Evolutionary conservation across 2,113 vertebrate genomes (phyloP), one percentile per base, ranked within the genome.

Genomic region (Peromyscus polionotus): DNA sequence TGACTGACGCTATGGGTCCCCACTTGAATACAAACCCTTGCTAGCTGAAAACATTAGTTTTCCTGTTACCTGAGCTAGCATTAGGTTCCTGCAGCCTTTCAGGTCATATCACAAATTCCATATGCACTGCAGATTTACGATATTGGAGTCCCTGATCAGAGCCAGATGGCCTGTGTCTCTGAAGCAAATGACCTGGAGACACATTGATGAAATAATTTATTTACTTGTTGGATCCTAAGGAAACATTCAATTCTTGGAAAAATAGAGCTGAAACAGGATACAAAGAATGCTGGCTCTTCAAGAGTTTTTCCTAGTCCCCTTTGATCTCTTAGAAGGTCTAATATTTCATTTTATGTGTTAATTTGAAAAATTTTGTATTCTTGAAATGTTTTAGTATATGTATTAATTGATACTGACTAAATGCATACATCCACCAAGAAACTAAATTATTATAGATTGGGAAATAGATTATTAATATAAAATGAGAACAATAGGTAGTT

Each of bases 21-120:
- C 54, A 39, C 42, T 67, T 87, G 88, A 95, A 81, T 76, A 72
- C 28, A 90, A 90, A 96, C 95, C 42, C n/a, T 88, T 90, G 77
- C 33, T 96, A 57, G 81, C 84, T 92, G 94, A 96, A 97, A 90
- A 91, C 28, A 5, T 76, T 88, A n/a, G 36, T 96, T 92, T 88
- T 97, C 54, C 28, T 95, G 33, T 94, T 91, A 73, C 9, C 51
- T 42, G 10, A 39, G 8, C 5, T 67, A 77, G 90, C 65, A 1
- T 10, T 42, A 94, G 54, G 80, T 90, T 96, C 31, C 10, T 59
- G 65, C 17, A 94, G 51, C 4, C 85, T 92, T 97, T 89, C 39
- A 89, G 65, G 80, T 80, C 28, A 1, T 93, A 51, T 89, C 31
- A 26, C 63, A 92, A 90, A 95, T 94, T 92, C 20, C 73, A 73